These are phyloP conservation scores for Limosa lapponica DNA, from an alignment of 2,797 vertebrate species.

Conservation along the genomic window DNA sequence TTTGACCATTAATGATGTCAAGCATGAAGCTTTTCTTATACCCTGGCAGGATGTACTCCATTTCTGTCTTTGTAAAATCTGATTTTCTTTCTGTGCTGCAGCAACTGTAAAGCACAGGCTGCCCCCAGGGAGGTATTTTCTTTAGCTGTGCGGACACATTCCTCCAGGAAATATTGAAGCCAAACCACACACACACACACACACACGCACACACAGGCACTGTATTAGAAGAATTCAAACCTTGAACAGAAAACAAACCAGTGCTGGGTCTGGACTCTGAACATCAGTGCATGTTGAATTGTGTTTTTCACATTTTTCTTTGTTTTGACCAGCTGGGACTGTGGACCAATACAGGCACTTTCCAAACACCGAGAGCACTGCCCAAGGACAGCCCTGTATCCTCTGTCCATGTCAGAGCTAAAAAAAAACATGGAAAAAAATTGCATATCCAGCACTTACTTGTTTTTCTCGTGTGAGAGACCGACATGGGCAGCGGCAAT, in stretches of 20 bases:
- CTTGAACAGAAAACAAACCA: slow-evolving; percentile 33
- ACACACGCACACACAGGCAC: not conserved
- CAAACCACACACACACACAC: slow-evolving; percentile 33
- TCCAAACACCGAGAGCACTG: not conserved
- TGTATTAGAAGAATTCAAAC: slow-evolving; percentile 23
- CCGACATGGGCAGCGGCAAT: not conserved
- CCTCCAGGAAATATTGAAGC: slow-evolving; percentile 55
- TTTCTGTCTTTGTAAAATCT: slow-evolving; percentile 46
- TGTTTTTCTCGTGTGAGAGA: not conserved
- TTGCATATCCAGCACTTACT: not conserved
- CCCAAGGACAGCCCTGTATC: not conserved
- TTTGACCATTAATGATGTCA: slow-evolving; percentile 47
- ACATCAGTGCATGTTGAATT: not conserved
- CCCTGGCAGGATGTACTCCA: not conserved
- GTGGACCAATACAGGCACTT: not conserved
- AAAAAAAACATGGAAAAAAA: not conserved
- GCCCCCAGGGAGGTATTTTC: slow-evolving; percentile 55
- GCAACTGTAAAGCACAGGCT: slow-evolving; percentile 13
- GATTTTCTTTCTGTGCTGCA: slow-evolving; percentile 39
- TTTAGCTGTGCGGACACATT: slow-evolving; percentile 49
- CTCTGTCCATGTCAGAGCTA: not conserved
- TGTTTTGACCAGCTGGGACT: not conserved
- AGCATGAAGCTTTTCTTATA: slow-evolving; percentile 17
- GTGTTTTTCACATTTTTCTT: slow-evolving; percentile 4
- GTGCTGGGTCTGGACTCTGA: not conserved